Conservation (phyloP, 2,797 vertebrate species). For the Dipus sagitta region DNA sequence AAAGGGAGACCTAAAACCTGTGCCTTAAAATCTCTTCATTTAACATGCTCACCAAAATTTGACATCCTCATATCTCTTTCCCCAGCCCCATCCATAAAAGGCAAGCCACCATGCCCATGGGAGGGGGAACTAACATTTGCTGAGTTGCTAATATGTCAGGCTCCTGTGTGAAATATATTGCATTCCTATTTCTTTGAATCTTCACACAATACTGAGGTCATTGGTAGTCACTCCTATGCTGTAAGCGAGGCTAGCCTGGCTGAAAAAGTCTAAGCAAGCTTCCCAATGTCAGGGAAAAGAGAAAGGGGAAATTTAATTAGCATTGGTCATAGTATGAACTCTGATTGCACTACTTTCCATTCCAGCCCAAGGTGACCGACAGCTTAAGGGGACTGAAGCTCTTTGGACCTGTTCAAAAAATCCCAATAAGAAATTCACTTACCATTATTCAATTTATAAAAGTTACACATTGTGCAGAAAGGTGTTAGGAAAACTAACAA, state of each 20-base stretch:
- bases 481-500: neutral
- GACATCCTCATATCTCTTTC: conserved; percentile 48
- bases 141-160: neutral
- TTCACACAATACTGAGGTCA: neutral
- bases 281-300: neutral
- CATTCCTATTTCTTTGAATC: neutral
- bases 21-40: conserved; percentile 51
- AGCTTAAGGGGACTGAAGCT: neutral
- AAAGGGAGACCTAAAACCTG: conserved; percentile 40
- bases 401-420: neutral
- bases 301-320: neutral
- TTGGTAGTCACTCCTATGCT: neutral
- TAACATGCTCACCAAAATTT: conserved; percentile 61
- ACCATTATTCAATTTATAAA: neutral
- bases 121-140: conserved; percentile 5
- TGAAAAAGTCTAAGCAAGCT: neutral
- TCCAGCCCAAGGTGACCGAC: neutral
- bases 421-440: neutral
- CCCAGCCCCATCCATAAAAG: neutral
- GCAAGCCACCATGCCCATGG: neutral
- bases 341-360: neutral
- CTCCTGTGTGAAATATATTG: neutral
- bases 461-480: neutral
- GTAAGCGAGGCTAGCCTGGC: neutral
- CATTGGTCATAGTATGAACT: neutral